Percentiles rank a stretch among this genome's conserved stretches.
phyloP scores from a whole-genome alignment of 2,797 vertebrate genomes.

The Acipenser transmontanus region DNA sequence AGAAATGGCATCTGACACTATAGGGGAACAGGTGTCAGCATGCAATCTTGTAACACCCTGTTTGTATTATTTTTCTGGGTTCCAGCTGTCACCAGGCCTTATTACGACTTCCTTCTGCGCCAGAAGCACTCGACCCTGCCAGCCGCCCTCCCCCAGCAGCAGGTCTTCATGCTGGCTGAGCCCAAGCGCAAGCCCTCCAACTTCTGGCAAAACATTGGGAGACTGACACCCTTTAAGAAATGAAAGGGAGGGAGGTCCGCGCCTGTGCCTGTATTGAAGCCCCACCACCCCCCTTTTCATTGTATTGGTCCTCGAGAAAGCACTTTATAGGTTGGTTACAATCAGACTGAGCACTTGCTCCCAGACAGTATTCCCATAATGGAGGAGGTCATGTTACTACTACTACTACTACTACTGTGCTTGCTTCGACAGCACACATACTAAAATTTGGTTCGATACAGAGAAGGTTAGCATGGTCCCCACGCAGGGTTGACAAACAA shows the following conservation, averaged over 20 bases:
- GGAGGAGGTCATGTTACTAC: constrained; percentile 20
- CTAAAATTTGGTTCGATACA: too few species aligned
- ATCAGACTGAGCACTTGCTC: constrained; percentile 46
- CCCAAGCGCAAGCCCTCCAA: constrained; percentile 89
- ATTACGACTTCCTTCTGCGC: constrained; percentile 82
- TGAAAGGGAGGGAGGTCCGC: constrained; percentile 45
- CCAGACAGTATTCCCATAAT: constrained; percentile 29
- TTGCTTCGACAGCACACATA: constrained; percentile 13
- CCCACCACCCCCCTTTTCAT: constrained; percentile 33
- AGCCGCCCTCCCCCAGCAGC: constrained; percentile 76
- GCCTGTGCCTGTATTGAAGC: constrained; percentile 48
- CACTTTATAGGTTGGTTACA: constrained; percentile 70
- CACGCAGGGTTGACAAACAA: too few species aligned
- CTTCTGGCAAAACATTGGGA: constrained; percentile 95
- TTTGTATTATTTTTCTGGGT: neutral
- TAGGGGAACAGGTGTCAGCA: neutral
- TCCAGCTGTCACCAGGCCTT: constrained; percentile 76
- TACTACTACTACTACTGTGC: constrained; percentile 14
- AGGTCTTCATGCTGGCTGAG: constrained; percentile 88
- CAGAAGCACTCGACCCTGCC: constrained; percentile 84
- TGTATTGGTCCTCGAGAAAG: constrained; percentile 51
- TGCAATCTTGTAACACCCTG: neutral
- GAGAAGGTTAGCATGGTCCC: too few species aligned
- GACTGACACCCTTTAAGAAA: constrained; percentile 89
- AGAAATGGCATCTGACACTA: neutral